Evolutionary conservation across 2,797 vertebrate genomes (phyloP).

Genomic region (Coregonus ussuriensis): DNA sequence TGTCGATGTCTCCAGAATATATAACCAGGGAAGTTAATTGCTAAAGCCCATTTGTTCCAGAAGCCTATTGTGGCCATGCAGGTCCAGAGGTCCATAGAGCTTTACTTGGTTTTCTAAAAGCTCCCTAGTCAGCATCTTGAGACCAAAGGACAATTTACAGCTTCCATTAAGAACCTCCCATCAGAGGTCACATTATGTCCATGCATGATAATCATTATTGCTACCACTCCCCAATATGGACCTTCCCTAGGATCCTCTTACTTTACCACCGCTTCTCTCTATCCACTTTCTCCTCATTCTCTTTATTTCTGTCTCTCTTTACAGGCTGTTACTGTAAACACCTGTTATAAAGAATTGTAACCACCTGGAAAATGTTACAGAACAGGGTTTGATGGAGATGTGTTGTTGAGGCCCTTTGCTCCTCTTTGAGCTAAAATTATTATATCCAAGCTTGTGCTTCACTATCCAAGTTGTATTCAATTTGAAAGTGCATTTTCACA

Average conservation of each 20-base stretch:
- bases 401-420: too few species aligned
- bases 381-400: too few species aligned
- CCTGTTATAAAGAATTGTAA: neutral
- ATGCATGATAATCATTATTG: conserved; percentile 44
- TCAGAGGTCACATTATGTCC: conserved; percentile 33
- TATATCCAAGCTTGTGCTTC: too few species aligned
- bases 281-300: neutral
- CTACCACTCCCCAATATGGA: conserved; percentile 29
- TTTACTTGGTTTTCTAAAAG: conserved; percentile 40
- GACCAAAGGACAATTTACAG: conserved; percentile 21
- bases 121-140: conserved; percentile 57
- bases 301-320: neutral
- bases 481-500: too few species aligned
- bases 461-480: too few species aligned
- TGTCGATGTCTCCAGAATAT: conserved; percentile 44
- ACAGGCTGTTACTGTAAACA: neutral
- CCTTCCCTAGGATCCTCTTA: conserved; percentile 10
- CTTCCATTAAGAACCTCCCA: conserved; percentile 51
- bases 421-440: too few species aligned
- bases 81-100: conserved; percentile 7
- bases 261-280: neutral
- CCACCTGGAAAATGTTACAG: too few species aligned
- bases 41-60: conserved; percentile 46
- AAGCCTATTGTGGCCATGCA: conserved; percentile 18
- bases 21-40: conserved; percentile 52